phyloP scores from a whole-genome alignment of 2,797 vertebrate genomes.

The Squalus acanthias region DNA sequence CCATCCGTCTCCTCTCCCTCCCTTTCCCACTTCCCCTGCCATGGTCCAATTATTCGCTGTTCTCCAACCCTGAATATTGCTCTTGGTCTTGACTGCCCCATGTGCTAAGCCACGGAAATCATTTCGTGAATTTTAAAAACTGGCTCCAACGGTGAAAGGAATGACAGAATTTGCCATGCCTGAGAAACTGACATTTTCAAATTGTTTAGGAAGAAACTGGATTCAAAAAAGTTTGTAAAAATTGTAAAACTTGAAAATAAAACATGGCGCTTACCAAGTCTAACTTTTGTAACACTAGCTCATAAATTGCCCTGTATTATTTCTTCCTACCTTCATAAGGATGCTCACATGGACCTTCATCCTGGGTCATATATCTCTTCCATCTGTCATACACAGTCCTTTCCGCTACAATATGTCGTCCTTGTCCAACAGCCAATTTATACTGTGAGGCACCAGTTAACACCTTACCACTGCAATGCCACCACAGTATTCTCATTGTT shows the following conservation, averaged over 20 bases:
- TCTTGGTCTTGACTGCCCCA: not conserved
- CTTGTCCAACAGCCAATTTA: slow-evolving; percentile 57
- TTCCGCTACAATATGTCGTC: slow-evolving; percentile 63
- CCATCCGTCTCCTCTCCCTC: not conserved
- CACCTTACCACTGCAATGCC: slow-evolving; percentile 67
- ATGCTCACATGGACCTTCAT: slow-evolving; percentile 72
- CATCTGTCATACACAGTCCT: slow-evolving; percentile 58
- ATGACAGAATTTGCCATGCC: too few species aligned
- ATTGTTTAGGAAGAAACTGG: not conserved
- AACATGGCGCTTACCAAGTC: not conserved
- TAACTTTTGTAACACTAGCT: not conserved
- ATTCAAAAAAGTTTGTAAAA: not conserved
- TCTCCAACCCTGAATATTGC: not conserved
- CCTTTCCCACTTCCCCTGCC: not conserved
- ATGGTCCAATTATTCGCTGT: not conserved
- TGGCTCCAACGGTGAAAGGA: not conserved
- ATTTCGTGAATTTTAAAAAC: not conserved
- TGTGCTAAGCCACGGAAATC: not conserved
- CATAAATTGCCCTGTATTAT: too few species aligned
- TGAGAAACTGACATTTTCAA: not conserved
- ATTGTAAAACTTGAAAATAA: not conserved
- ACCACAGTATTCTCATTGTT: slow-evolving; percentile 60
- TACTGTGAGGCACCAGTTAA: slow-evolving; percentile 66
- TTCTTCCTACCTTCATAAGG: slow-evolving; percentile 73
- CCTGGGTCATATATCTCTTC: slow-evolving; percentile 65